These are phyloP conservation scores for Brachymystax lenok DNA, from an alignment of 2,797 vertebrate species.

Conservation along the genomic window DNA sequence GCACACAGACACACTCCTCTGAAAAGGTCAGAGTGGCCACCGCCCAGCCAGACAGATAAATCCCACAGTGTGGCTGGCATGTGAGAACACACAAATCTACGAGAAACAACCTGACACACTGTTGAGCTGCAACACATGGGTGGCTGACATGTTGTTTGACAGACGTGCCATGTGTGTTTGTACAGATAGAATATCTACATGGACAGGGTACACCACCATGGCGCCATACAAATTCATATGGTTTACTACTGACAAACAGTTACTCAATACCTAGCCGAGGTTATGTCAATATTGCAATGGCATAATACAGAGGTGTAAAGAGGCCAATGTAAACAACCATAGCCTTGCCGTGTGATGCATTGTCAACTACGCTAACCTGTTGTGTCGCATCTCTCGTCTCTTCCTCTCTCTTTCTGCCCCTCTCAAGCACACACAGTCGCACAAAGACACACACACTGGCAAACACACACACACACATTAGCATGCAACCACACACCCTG, in stretches of 20 bases:
- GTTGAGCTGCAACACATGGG: background rate
- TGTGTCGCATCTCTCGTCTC: background rate
- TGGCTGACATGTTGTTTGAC: background rate
- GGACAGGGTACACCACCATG: background rate
- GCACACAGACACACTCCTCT: background rate
- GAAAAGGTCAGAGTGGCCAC: background rate
- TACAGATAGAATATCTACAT: conserved; percentile 5
- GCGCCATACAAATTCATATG: background rate
- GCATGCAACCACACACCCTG: background rate
- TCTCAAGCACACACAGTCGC: background rate
- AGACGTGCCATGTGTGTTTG: conserved; percentile 24
- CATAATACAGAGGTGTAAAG: too few relatives aligned
- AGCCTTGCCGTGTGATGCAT: background rate
- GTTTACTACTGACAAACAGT: conserved; percentile 14
- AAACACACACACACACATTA: conserved; percentile 5
- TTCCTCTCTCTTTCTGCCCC: background rate
- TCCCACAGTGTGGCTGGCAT: background rate
- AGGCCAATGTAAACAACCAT: background rate
- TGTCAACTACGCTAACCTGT: background rate
- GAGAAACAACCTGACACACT: too few relatives aligned
- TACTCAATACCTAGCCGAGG: background rate
- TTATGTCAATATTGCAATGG: too few relatives aligned
- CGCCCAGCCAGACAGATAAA: background rate
- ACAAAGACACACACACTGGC: background rate
- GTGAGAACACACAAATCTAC: background rate